phyloP scores from a whole-genome alignment of 2,888 invertebrate genomes.

The Archips crataeganus region DNA sequence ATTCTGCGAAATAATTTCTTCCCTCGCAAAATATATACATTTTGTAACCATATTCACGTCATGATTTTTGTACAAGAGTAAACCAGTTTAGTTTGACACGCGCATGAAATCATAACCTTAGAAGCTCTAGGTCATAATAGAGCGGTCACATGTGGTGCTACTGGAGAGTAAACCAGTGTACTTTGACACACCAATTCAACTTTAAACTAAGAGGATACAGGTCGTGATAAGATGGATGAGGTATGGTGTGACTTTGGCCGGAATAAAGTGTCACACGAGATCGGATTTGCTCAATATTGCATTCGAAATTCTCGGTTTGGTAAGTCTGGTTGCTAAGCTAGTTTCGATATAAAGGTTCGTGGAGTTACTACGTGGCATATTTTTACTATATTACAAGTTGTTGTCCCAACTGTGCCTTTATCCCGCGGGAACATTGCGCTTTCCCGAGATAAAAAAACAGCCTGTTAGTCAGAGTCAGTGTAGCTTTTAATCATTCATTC shows the following conservation, averaged over 20 bases:
- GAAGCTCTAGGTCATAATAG: neutral
- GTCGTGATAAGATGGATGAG: neutral
- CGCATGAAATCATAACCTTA: neutral
- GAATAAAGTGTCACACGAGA: conserved; percentile 34
- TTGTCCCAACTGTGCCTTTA: too few relatives aligned
- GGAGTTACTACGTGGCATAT: too few relatives aligned
- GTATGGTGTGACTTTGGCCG: neutral
- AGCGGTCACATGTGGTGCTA: neutral
- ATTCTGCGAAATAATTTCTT: conserved; percentile 36
- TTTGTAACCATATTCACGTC: conserved; percentile 27
- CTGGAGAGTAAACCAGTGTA: conserved; percentile 13
- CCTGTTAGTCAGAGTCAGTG: too few relatives aligned
- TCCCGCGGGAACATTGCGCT: too few relatives aligned
- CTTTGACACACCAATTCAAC: neutral
- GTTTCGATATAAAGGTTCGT: neutral
- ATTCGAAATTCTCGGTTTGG: conserved; percentile 39
- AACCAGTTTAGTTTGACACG: conserved; percentile 6
- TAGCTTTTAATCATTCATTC: too few relatives aligned
- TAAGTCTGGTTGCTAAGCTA: conserved; percentile 25
- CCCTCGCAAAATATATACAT: conserved; percentile 28
- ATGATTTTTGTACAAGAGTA: conserved; percentile 25
- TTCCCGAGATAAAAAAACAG: too few relatives aligned
- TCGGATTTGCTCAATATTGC: conserved; percentile 43
- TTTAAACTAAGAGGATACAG: conserved; percentile 11
- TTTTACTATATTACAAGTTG: neutral